phyloP scores from a whole-genome alignment of 2,888 invertebrate genomes.

The Drosophila tanythrix region DNA sequence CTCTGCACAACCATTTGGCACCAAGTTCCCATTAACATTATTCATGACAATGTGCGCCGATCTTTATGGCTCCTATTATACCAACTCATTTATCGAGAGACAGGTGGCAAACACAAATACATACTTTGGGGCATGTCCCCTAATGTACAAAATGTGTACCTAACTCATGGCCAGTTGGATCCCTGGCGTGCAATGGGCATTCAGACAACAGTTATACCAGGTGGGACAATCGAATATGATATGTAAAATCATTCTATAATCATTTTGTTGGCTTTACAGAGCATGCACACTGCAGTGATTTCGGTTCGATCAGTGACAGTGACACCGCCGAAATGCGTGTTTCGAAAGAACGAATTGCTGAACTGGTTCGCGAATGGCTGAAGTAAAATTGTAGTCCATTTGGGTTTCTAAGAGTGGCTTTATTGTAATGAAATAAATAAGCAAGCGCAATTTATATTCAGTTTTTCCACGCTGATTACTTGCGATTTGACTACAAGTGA shows the following conservation, averaged over 20 bases:
- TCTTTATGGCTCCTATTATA: conserved; percentile 73
- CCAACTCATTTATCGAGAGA: conserved; percentile 61
- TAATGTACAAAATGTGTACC: conserved; percentile 85
- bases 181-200: conserved; percentile 87
- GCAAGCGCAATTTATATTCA: not conserved
- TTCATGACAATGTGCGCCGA: conserved; percentile 79
- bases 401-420: not conserved
- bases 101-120: conserved; percentile 84
- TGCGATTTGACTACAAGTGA: not conserved
- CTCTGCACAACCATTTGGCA: conserved; percentile 86
- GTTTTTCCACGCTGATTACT: not conserved
- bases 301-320: not conserved
- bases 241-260: not conserved
- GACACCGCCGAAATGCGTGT: conserved; percentile 79
- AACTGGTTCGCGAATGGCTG: conserved; percentile 80
- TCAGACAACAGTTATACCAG: conserved; percentile 79
- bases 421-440: not conserved
- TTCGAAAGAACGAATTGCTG: conserved; percentile 79
- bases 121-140: conserved; percentile 85
- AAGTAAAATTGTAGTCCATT: conserved; percentile 24
- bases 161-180: conserved; percentile 86
- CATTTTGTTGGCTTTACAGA: conserved; percentile 48
- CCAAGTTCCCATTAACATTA: conserved; percentile 76
- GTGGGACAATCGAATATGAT: conserved; percentile 37
- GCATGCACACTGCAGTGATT: conserved; percentile 62